Evolutionary conservation across 2,888 invertebrate species (phyloP).

Genomic region (Ramazzottius varieornatus): DNA sequence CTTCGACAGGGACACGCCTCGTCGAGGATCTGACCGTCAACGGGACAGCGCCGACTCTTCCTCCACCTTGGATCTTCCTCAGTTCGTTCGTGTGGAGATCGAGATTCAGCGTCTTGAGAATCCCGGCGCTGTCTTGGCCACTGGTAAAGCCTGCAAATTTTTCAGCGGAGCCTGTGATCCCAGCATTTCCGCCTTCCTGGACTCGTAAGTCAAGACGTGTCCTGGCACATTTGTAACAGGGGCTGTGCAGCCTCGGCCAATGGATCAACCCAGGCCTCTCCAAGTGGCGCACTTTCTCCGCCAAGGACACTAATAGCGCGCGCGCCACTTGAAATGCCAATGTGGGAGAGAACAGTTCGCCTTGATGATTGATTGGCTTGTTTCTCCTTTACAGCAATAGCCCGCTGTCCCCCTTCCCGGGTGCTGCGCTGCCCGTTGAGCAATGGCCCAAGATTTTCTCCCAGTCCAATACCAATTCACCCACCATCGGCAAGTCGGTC

Average conservation of each 20-base stretch:
- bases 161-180: not conserved
- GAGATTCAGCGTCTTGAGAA: not conserved
- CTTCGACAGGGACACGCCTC: no score
- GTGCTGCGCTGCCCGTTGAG: not conserved
- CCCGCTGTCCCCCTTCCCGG: not conserved
- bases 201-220: not conserved
- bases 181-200: not conserved
- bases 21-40: no score
- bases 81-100: not conserved
- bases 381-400: not conserved
- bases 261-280: no score
- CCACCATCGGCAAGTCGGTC: conserved; percentile 1
- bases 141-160: not conserved
- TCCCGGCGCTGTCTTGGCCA: not conserved
- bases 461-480: not conserved
- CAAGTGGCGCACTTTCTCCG: no score
- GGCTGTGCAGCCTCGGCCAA: no score
- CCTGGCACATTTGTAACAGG: no score
- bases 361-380: no score
- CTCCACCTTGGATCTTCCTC: no score
- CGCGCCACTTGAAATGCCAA: no score
- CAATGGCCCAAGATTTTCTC: not conserved
- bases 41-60: no score
- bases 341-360: no score
- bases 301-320: no score